A percentile compares a stretch with the other conserved stretches of the same genome.
These are phyloP conservation scores for Aphaenogaster floridana DNA, from an alignment of 1,140 invertebrate species.

Conservation along the genomic window DNA sequence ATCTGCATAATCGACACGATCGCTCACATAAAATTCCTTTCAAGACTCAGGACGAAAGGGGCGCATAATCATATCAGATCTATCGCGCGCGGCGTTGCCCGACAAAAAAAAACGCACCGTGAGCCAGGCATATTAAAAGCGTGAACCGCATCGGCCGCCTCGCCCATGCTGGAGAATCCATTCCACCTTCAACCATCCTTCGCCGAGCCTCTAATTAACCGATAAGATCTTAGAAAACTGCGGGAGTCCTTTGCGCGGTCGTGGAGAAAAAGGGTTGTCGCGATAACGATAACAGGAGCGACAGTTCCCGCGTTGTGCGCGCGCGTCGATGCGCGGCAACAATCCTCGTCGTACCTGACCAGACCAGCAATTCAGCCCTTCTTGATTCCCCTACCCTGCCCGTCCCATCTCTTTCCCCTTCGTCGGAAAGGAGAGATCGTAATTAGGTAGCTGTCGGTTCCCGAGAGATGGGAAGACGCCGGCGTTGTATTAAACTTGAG, in stretches of 20 bases:
- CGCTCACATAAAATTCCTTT: constrained; percentile 17
- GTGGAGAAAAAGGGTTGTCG: background rate
- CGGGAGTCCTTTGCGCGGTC: constrained; percentile 1
- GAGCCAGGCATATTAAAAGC: constrained; percentile 57
- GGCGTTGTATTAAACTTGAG: constrained; percentile 69
- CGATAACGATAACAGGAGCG: constrained; percentile 59
- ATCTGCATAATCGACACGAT: constrained; percentile 6
- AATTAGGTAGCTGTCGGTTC: constrained; percentile 74
- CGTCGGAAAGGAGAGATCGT: constrained; percentile 66
- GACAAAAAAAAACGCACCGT: constrained; percentile 27
- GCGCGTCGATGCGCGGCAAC: constrained; percentile 43
- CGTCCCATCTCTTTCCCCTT: background rate
- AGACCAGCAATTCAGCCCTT: constrained; percentile 57
- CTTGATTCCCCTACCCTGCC: background rate
- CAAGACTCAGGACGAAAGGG: background rate
- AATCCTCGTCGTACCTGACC: constrained; percentile 47
- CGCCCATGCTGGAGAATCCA: constrained; percentile 26
- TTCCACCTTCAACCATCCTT: constrained; percentile 35
- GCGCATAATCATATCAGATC: background rate
- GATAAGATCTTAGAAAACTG: constrained; percentile 72
- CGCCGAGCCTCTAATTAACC: constrained; percentile 70
- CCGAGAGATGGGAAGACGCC: constrained; percentile 59
- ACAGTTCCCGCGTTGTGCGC: constrained; percentile 58
- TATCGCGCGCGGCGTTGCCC: background rate
- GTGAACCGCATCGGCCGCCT: constrained; percentile 47